Base-by-base conservation (phyloP, 2,888 invertebrate species). In the Willowsia nigromaculata region DNA sequence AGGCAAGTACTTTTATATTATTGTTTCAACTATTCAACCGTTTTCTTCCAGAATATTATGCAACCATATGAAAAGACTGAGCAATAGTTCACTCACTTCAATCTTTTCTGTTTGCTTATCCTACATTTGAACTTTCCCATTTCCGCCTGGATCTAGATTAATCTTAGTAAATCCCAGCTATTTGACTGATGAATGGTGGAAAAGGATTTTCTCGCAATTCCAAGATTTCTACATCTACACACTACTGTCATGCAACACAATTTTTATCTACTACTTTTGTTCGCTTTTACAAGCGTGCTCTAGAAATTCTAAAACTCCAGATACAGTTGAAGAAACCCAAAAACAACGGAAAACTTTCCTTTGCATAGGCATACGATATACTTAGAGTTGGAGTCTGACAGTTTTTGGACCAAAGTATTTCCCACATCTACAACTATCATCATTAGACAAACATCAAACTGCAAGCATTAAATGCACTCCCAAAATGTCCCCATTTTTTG, bases 131-230 rank as follows among this genome's bases (percentile, higher is more conserved):
- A 71, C 71, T 71, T 71, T 71, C 43, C 71, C 71, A 71, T 71
- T 71, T 71, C 71, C 71, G 71, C 40, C 71, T 13, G 43, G 71
- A 71, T 71, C 71, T 71, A 71, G 71, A 71, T 43, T 71, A 71
- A 71, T 71, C 71, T 71, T 71, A 7, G 25, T 22, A 40, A 25
- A 18, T 9, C 68, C 37, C 7, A 33, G 33, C 25, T n/a, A 71
- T 71, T 43, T 71, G 71, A 43, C 43, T 43, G 71, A 71, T 71
- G 71, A 71, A 40, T 43, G 71, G 40, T 33, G 13, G 71, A 71
- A 71, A 71, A 43, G 71, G 71, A 43, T 71, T 71, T 71, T 71
- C 65, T n/a, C 37, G 18, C 65, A 65, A 37, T 22, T 40, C 40
- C 40, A 71, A 9, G 33, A 62, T 13, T 27, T n/a, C 62, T 33